Evolutionary conservation across 2,113 vertebrate genomes (phyloP), one percentile per base, ranked within the genome.

Genomic region (Cisticola juncidis): DNA sequence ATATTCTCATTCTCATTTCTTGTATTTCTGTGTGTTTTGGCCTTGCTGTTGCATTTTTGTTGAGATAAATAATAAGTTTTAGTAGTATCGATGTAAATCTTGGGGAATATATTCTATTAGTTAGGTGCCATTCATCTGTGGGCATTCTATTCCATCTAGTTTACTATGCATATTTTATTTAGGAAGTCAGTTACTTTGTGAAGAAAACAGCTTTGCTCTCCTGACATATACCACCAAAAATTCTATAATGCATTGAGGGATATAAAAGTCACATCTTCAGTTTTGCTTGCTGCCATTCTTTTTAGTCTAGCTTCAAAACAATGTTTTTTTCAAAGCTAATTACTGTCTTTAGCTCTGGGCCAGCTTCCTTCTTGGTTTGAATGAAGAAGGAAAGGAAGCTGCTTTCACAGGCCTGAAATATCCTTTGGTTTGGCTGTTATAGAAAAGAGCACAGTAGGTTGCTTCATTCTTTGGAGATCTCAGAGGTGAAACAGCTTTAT

Each of bases 1-100:
- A 48, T 90, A 92, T 90, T 80, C 29, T 90, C 26, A 20, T 81
- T 86, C 74, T 94, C 22, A 70, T 90, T 83, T 88, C 50, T 88
- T 92, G 68, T 62, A 85, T 95, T 95, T 88, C 33, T 90, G 58
- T 56, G 5, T 77, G 40, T 94, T 94, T 91, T 92, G 47, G 24
- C 51, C 23, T 60, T 93, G 54, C 35, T 90, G 40, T 83, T 95
- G 54, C 47, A 47, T 90, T 93, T 94, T 83, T 89, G 42, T 83
- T 90, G 60, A 85, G 66, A 80, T 69, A 73, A 36, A 90, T 82
- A 86, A 66, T 44, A 93, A 87, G 22, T 87, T 89, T 51, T 85
- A 81, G 28, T 68, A 72, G 26, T 72, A 60, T n/a, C 45, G 42
- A 53, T 87, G 48, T 89, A 84, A 95, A 89, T 95, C 48, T 64